A percentile compares a stretch with the other conserved stretches of the same genome.
Conservation (phyloP, 2,797 vertebrate genomes). For the Sciurus vulgaris region DNA sequence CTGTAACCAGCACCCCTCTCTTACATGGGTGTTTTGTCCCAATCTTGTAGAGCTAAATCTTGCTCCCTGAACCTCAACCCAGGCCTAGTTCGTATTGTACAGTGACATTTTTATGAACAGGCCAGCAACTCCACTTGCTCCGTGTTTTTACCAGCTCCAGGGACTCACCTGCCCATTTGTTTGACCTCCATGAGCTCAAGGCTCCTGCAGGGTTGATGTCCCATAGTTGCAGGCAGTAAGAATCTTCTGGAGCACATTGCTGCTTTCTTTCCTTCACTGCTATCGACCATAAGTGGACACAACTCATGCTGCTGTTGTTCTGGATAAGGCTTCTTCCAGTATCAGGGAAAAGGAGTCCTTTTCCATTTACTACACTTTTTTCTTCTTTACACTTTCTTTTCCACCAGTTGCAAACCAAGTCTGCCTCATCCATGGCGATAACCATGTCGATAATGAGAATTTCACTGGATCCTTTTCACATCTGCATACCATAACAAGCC, state of each 20-base stretch:
- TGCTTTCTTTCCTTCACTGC: not conserved
- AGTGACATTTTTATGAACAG: not conserved
- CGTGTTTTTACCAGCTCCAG: not conserved
- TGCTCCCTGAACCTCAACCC: not conserved
- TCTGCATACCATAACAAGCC: not conserved
- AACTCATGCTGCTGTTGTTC: not conserved
- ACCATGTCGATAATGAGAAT: not conserved
- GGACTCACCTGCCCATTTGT: not conserved
- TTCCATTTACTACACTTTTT: slow-evolving; percentile 16
- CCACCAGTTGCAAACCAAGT: not conserved
- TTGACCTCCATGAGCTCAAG: not conserved
- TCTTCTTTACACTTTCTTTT: not conserved
- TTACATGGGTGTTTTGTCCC: not conserved
- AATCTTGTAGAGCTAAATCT: not conserved
- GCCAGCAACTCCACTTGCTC: not conserved
- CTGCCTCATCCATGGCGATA: not conserved
- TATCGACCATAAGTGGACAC: not conserved
- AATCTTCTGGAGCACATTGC: not conserved
- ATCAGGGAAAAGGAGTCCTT: not conserved
- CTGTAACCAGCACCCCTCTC: not conserved
- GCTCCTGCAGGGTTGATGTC: not conserved
- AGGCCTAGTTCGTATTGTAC: not conserved
- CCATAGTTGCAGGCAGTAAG: not conserved
- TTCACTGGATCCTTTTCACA: not conserved
- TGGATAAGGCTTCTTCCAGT: not conserved